Conservation (phyloP, 2,113 vertebrate genomes). For the Mesoclemmys tuberculata region DNA sequence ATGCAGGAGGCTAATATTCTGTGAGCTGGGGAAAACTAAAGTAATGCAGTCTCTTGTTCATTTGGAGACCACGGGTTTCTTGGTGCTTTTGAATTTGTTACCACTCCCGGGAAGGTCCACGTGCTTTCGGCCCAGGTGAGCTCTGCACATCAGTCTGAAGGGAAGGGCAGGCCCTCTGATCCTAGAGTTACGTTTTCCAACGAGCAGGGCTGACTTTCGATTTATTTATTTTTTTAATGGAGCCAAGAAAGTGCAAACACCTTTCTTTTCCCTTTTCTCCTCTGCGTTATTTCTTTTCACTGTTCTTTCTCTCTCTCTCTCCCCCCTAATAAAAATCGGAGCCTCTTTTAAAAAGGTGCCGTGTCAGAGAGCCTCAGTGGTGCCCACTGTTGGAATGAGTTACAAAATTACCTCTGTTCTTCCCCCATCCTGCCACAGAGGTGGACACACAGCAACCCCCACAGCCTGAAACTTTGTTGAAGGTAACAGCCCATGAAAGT, state of each 20-base stretch:
- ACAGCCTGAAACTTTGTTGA: not conserved
- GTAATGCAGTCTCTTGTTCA: rapidly evolving
- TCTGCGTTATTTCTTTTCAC: not conserved
- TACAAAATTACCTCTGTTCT: not conserved
- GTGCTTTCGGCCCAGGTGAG: not conserved
- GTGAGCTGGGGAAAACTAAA: not conserved
- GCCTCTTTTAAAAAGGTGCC: rapidly evolving
- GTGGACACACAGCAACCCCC: not conserved
- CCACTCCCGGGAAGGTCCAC: not conserved
- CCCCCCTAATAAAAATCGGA: rapidly evolving
- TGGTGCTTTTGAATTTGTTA: rapidly evolving
- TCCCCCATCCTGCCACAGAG: not conserved
- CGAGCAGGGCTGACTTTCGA: not conserved
- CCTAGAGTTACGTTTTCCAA: not conserved
- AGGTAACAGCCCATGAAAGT: rapidly evolving
- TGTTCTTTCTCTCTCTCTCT: rapidly evolving
- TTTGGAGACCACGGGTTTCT: not conserved
- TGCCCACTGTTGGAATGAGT: rapidly evolving
- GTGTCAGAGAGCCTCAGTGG: not conserved
- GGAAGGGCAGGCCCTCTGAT: not conserved
- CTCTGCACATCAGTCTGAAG: not conserved
- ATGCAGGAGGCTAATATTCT: not conserved
- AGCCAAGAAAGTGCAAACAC: not conserved
- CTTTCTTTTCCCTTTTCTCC: not conserved
- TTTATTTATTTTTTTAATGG: rapidly evolving